phyloP scores from a whole-genome alignment of 2,113 vertebrate genomes.

The Tretioscincus oriximinensis region DNA sequence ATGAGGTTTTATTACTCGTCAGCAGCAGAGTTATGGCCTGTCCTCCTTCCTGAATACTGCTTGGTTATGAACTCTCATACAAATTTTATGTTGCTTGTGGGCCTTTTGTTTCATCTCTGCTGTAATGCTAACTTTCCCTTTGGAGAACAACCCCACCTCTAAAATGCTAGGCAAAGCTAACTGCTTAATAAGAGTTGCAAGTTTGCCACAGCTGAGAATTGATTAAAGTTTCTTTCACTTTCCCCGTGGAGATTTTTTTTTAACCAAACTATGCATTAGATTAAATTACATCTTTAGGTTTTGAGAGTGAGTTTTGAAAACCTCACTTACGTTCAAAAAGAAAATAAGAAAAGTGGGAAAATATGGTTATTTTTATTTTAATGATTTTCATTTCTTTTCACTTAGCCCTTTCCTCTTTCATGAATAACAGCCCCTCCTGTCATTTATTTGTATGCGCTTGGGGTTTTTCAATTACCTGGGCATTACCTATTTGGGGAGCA shows the following conservation, averaged over 20 bases:
- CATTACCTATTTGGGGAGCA: constrained; percentile 53
- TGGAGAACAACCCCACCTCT: constrained; percentile 16
- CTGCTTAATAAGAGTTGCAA: constrained; percentile 12
- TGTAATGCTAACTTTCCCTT: constrained; percentile 1
- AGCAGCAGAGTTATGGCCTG: not conserved
- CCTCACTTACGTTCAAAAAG: not conserved
- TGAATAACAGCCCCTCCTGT: not conserved
- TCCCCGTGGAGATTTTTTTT: not conserved
- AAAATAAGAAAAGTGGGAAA: not conserved
- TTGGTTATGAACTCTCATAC: not conserved
- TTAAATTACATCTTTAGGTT: not conserved
- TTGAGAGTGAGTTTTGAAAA: not conserved
- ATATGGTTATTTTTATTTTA: constrained; percentile 9
- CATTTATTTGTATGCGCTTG: constrained; percentile 48
- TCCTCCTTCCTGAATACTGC: constrained; percentile 6
- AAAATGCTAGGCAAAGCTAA: constrained; percentile 35
- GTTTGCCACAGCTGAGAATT: constrained; percentile 2
- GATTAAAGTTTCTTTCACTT: constrained; percentile 24
- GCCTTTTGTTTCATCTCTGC: not conserved
- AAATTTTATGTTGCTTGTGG: constrained; percentile 12
- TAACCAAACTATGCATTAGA: not conserved
- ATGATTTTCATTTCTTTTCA: not conserved
- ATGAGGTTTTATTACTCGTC: not conserved
- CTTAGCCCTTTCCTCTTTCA: constrained; percentile 28
- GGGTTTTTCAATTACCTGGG: constrained; percentile 57